These are phyloP conservation scores for Ornithorhynchus anatinus DNA, from an alignment of 2,113 vertebrate species.

Conservation along the genomic window DNA sequence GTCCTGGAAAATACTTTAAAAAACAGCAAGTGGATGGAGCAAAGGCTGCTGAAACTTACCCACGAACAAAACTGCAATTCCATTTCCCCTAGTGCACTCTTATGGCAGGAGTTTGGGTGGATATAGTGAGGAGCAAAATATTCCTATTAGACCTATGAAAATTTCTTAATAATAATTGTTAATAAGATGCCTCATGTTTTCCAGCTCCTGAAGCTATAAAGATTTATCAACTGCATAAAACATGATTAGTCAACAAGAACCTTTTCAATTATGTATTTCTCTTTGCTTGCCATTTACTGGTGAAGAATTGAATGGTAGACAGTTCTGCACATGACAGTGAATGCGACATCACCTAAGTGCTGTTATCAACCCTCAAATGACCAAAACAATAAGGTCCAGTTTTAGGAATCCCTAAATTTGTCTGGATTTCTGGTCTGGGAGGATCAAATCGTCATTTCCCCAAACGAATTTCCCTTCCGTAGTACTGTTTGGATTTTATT, in stretches of 20 bases:
- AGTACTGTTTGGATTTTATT: not conserved
- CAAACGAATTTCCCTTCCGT: not conserved
- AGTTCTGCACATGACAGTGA: not conserved
- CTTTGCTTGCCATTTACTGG: not conserved
- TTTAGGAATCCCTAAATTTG: not conserved
- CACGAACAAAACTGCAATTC: constrained; percentile 8
- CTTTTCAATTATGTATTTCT: not conserved
- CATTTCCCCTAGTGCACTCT: not conserved
- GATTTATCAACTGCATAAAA: not conserved
- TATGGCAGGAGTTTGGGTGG: not conserved
- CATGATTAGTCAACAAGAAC: constrained; percentile 10
- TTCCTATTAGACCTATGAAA: not conserved
- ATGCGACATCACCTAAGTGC: not conserved
- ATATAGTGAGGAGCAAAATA: not conserved
- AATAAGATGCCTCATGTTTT: not conserved
- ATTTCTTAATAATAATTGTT: not conserved
- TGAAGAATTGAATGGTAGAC: not conserved
- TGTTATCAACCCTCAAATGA: too few relatives aligned
- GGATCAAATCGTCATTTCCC: not conserved
- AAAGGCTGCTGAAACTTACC: constrained; percentile 11
- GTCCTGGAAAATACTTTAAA: constrained; percentile 46
- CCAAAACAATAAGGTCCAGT: not conserved
- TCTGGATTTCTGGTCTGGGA: not conserved
- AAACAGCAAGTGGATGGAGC: constrained; percentile 32
- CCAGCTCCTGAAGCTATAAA: not conserved